phyloP scores from a whole-genome alignment of 64 coral and sea anemone species.

The Pachyseris speciosa region DNA sequence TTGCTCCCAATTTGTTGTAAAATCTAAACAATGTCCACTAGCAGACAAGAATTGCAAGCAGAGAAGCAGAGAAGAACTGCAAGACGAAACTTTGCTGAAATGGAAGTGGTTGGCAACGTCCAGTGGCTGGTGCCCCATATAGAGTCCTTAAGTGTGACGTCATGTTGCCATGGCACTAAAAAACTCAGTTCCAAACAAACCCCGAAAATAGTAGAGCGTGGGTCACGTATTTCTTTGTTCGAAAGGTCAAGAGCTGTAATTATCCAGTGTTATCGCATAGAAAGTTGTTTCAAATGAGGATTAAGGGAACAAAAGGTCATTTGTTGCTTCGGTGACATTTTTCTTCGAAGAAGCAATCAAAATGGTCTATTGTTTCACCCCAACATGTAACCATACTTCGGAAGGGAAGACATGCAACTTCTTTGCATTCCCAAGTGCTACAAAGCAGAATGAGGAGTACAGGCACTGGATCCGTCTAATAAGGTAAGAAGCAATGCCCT shows the following conservation, averaged over 20 bases:
- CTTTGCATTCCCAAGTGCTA: slow-evolving; percentile 40
- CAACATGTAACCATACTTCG: slow-evolving; percentile 29
- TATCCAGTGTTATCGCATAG: slow-evolving; percentile 3
- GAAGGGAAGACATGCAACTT: slow-evolving; percentile 55
- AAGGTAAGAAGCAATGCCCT: not conserved
- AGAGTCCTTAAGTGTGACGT: not conserved
- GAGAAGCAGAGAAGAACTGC: too few species aligned
- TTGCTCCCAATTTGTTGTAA: too few species aligned
- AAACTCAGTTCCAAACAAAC: slow-evolving; percentile 22
- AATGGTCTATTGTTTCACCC: slow-evolving; percentile 44
- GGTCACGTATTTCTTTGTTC: not conserved
- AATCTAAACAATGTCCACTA: too few species aligned
- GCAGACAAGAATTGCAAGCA: too few species aligned
- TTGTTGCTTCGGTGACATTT: too few species aligned
- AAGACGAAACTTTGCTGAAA: too few species aligned
- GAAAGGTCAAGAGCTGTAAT: slow-evolving; percentile 27
- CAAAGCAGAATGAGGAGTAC: slow-evolving; percentile 19
- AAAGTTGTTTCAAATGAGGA: not conserved
- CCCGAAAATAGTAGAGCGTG: not conserved
- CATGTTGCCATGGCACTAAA: slow-evolving; percentile 13
- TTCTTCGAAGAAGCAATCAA: not conserved
- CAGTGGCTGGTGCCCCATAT: not conserved
- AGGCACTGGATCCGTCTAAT: slow-evolving; percentile 43
- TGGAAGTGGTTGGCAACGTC: too few species aligned
- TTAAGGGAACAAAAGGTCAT: not conserved